A percentile compares a stretch with the other conserved stretches of the same genome.
These are phyloP conservation scores for Phoxinus dragarum DNA, from an alignment of 2,797 vertebrate genomes.

Conservation along the genomic window DNA sequence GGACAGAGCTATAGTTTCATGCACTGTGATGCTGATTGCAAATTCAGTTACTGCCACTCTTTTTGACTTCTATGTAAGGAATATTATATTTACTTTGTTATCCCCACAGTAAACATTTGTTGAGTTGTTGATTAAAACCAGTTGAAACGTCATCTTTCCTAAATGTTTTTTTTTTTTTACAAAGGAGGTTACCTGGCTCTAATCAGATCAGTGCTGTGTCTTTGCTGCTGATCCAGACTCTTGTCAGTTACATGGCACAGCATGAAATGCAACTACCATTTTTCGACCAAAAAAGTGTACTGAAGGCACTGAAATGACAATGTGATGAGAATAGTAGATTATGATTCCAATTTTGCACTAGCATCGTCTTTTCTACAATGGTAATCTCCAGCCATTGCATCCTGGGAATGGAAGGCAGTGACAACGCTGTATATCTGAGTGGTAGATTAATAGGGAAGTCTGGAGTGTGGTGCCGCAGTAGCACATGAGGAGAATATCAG, in stretches of 20 bases:
- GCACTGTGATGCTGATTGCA: neutral
- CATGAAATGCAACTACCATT: constrained; percentile 12
- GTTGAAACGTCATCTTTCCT: neutral
- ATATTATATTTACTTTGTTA: constrained; percentile 6
- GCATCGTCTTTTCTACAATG: neutral
- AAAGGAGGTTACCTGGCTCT: constrained; percentile 12
- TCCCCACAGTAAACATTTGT: neutral
- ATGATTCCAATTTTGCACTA: neutral
- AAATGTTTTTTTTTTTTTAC: constrained; percentile 3
- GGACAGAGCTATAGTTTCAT: neutral
- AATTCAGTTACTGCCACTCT: neutral
- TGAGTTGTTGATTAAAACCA: neutral
- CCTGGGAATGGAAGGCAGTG: constrained; percentile 77
- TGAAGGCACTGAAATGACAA: constrained; percentile 6
- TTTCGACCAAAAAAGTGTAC: neutral
- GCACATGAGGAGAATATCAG: constrained; percentile 89
- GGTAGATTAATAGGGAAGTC: constrained; percentile 89
- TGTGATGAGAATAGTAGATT: constrained; percentile 21
- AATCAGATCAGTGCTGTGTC: constrained; percentile 24
- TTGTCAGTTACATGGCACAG: constrained; percentile 18
- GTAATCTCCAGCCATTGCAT: constrained; percentile 65
- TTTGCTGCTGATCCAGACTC: constrained; percentile 20
- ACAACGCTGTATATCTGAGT: constrained; percentile 84
- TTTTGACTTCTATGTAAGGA: neutral
- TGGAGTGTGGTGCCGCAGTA: constrained; percentile 89